Evolutionary conservation across 2,797 vertebrate genomes (phyloP).

Genomic region (Semotilus atromaculatus): DNA sequence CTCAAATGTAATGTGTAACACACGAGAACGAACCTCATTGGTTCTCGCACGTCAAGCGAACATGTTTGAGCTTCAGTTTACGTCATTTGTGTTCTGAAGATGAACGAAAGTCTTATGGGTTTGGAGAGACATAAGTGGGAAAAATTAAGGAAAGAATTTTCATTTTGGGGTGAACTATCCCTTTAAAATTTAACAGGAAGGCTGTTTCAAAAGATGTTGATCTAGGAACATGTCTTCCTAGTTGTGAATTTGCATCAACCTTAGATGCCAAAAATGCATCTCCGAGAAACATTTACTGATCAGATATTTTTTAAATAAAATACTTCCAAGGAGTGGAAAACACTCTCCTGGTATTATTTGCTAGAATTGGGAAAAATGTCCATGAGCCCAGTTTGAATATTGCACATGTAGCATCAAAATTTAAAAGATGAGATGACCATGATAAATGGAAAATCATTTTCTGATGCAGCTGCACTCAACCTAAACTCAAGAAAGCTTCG

Average conservation of each 20-base stretch:
- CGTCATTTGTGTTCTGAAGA: too few relatives aligned
- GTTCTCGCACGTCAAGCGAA: too few relatives aligned
- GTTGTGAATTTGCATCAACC: too few relatives aligned
- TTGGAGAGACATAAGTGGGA: too few relatives aligned
- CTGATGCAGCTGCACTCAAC: conserved; percentile 9
- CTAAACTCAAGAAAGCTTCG: neutral
- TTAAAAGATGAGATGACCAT: neutral
- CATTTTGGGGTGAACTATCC: too few relatives aligned
- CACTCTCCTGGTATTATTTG: neutral
- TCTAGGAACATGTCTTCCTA: neutral
- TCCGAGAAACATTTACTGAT: neutral
- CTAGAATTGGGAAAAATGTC: neutral
- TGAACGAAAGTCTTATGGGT: too few relatives aligned
- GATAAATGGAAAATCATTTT: conserved; percentile 24
- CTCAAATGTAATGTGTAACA: too few relatives aligned
- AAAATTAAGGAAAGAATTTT: too few relatives aligned
- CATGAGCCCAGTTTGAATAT: neutral
- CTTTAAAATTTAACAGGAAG: neutral
- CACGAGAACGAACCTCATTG: too few relatives aligned
- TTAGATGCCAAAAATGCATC: neutral
- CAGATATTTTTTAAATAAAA: neutral
- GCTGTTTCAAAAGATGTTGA: neutral
- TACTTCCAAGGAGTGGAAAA: neutral
- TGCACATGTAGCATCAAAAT: neutral
- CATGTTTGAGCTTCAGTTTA: too few relatives aligned